Evolutionary conservation across 2,797 vertebrate species (phyloP).

Genomic region (Chrysocyon brachyurus): DNA sequence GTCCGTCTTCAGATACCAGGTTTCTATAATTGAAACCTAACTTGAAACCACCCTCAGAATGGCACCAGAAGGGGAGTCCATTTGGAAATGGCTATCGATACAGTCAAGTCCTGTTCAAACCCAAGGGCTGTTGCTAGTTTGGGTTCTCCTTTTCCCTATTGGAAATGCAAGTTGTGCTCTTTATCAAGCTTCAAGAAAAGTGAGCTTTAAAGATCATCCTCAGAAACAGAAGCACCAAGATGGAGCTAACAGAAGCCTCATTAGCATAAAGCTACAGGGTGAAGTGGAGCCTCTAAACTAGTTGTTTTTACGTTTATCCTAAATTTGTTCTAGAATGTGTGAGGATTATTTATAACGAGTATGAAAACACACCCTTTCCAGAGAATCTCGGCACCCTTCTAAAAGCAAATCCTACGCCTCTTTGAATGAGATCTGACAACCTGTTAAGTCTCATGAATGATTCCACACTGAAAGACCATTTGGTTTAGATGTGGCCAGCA

Average conservation of each 20-base stretch:
- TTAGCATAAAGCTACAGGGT: background rate
- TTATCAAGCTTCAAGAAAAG: background rate
- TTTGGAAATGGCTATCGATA: background rate
- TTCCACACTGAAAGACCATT: background rate
- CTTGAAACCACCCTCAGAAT: background rate
- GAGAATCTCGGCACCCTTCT: background rate
- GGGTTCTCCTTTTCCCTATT: background rate
- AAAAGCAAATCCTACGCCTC: background rate
- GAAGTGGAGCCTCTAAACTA: background rate
- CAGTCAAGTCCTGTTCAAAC: background rate
- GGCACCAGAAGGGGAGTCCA: background rate
- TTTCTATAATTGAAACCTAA: background rate
- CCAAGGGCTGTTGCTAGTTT: background rate
- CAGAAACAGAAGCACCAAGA: background rate
- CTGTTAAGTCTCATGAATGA: background rate
- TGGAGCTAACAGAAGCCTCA: background rate
- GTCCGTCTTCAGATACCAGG: background rate
- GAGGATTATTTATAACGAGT: background rate
- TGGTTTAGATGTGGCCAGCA: background rate
- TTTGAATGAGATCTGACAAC: background rate
- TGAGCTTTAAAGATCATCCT: background rate
- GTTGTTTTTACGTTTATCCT: background rate
- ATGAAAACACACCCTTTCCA: constrained; percentile 39
- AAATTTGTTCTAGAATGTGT: constrained; percentile 28
- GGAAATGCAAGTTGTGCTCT: constrained; percentile 5